phyloP scores from a whole-genome alignment of 2,888 invertebrate species.

The Eristalis intricaria region DNA sequence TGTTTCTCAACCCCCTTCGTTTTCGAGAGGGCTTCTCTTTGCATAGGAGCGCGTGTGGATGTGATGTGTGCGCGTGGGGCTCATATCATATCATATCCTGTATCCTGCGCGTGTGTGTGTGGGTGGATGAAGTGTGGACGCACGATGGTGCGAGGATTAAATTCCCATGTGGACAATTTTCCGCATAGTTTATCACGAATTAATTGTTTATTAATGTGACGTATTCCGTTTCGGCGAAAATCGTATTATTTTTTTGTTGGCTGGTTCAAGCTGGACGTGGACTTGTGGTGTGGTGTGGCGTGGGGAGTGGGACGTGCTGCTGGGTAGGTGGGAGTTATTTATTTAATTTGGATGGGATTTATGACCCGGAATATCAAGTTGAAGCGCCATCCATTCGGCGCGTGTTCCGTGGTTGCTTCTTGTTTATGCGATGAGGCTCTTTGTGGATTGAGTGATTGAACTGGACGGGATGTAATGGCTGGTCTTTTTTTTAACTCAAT shows the following conservation, averaged over 20 bases:
- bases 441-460: background rate
- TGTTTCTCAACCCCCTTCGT: conserved; percentile 2
- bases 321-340: background rate
- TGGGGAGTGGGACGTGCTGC: background rate
- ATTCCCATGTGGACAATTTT: conserved; percentile 37
- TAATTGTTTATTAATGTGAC: conserved; percentile 58
- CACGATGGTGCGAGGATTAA: conserved; percentile 11
- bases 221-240: conserved; percentile 25
- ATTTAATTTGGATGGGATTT: background rate
- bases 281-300: background rate
- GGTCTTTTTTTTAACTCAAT: background rate
- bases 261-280: background rate
- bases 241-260: background rate
- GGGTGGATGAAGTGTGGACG: conserved; percentile 8
- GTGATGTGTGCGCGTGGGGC: background rate
- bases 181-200: conserved; percentile 46
- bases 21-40: too few relatives aligned
- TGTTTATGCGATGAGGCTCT: background rate
- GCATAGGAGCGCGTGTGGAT: too few relatives aligned
- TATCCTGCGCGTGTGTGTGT: background rate
- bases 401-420: background rate
- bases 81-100: conserved; percentile 6
- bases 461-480: background rate
- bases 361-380: background rate
- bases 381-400: background rate